phyloP scores from a whole-genome alignment of 2,888 invertebrate species.

The Chalcosyrphus nemorum region DNA sequence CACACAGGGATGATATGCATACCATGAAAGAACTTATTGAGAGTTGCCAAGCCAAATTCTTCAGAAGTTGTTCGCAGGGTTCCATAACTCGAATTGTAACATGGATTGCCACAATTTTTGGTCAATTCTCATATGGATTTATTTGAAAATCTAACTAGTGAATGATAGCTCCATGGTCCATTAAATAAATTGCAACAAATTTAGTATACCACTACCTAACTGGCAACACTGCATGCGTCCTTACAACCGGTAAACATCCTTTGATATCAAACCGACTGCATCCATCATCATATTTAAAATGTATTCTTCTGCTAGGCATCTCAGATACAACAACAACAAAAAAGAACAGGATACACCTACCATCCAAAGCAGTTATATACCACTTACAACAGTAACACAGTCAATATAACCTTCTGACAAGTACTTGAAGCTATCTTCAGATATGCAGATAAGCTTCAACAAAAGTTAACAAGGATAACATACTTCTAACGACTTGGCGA shows the following conservation, averaged over 20 bases:
- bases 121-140: too few species aligned
- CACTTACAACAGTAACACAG: slow-evolving; percentile 61
- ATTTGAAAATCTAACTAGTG: background rate
- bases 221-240: background rate
- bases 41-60: too few species aligned
- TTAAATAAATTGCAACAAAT: background rate
- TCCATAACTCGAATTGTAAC: too few species aligned
- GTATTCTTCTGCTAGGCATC: background rate
- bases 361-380: slow-evolving; percentile 21
- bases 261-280: slow-evolving; percentile 37
- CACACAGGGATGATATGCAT: too few species aligned
- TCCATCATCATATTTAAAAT: slow-evolving; percentile 37
- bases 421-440: slow-evolving; percentile 37
- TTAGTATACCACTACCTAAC: too few species aligned
- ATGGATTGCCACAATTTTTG: too few species aligned
- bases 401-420: slow-evolving; percentile 63
- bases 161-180: too few species aligned
- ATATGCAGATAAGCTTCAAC: slow-evolving; percentile 56
- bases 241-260: background rate
- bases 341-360: background rate
- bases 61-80: too few species aligned
- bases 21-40: too few species aligned
- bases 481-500: slow-evolving; percentile 30
- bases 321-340: background rate
- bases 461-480: slow-evolving; percentile 52